Conservation (phyloP, 2,113 vertebrate genomes). For the Cinclus cinclus region DNA sequence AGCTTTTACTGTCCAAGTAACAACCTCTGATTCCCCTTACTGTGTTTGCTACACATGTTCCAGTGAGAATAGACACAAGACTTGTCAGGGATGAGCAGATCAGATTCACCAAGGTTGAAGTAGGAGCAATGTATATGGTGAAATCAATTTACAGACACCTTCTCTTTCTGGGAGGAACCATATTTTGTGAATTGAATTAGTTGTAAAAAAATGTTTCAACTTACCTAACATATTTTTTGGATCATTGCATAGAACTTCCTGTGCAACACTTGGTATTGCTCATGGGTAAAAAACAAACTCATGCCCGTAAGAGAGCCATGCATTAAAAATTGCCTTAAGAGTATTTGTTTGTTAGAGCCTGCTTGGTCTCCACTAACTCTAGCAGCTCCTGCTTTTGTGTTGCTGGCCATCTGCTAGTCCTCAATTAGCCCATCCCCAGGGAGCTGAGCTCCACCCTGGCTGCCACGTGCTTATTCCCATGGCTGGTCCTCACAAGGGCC, state of each 20-base stretch:
- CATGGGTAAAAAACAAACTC: neutral
- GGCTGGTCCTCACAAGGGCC: accelerated
- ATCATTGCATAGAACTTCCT: neutral
- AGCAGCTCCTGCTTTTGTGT: neutral
- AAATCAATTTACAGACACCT: neutral
- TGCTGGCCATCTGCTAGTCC: slow-evolving; percentile 1
- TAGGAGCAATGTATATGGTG: neutral
- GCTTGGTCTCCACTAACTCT: neutral
- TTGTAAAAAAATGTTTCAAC: neutral
- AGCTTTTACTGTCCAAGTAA: neutral
- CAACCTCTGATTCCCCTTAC: neutral
- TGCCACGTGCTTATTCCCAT: neutral
- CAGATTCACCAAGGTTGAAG: neutral
- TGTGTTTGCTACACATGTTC: neutral
- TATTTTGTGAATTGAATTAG: neutral
- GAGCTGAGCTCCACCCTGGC: neutral
- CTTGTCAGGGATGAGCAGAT: neutral
- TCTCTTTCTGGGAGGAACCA: neutral
- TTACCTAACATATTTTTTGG: neutral
- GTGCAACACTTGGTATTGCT: neutral
- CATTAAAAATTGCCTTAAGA: neutral
- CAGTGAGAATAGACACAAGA: neutral
- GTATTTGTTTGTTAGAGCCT: neutral
- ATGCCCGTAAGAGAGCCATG: neutral
- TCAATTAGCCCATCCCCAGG: neutral